Evolutionary conservation across 2,888 invertebrate genomes (phyloP), one percentile per base, ranked within the genome.

Genomic region (Agrotis segetum): DNA sequence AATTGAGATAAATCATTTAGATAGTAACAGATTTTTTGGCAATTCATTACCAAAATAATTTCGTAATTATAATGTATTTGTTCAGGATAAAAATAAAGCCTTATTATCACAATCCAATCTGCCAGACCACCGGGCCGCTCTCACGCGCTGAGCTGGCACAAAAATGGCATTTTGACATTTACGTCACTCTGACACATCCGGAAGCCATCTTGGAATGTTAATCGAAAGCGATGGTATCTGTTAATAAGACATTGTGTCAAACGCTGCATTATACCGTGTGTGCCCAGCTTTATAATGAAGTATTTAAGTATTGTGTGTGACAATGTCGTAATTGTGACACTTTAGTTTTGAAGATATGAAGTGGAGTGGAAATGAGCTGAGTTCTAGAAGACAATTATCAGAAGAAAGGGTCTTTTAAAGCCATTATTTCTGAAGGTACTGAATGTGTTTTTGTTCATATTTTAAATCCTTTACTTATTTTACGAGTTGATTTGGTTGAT

Each of bases 201-300:
- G 92, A 92, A 93, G 91, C 88, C 88, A 87, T 83, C 74, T 83
- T 85, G 91, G 95, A 92, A 95, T 94, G 90, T 95, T 95, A 95
- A 96, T 95, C 94, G 94, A 94, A 93, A 82, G 86, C 85, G 93
- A 95, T 94, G 87, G 79, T 95, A 96, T 95, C 95, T 89, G 79
- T 86, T 93, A 95, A 95, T 92, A 92, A 94, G 92, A 90, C 94
- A 95, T 96, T 96, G 95, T 96, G 91, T 88, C 78, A 65, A 21
- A 29, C 70, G 49, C 29, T 59, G 70, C 61, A 87, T 88, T 90
- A 89, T 90, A 85, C 83, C 81, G 79, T 89, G 89, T 88, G 91
- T 84, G 83, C 89, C 87, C 78, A 81, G 86, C 87, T 86, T 90
- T 89, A 88, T 78, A 67, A 71, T 50, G 24, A 66, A 62, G 79